Base-by-base conservation (phyloP, 2,797 vertebrate genomes). In the Anabas testudineus region DNA sequence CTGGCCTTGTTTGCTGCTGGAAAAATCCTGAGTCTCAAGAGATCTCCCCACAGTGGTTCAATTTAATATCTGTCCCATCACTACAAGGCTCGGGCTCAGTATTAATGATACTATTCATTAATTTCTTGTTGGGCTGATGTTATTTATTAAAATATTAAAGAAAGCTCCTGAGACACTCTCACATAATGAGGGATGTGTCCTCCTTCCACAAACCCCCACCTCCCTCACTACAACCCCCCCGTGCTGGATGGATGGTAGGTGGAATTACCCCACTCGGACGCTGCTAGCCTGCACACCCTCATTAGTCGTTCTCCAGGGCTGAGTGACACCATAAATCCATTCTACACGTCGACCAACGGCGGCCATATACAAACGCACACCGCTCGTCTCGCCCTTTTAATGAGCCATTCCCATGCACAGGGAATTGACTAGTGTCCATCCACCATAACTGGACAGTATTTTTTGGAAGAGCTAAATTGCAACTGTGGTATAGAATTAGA, bases 81-180 rank as follows among this genome's bases (percentile, higher is more conserved):
- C 95, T 96, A 97, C 97, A 96, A 95, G 95, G 91, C 95, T 95
- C 91, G 32, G 95, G 95, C 97, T 98, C 97, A 98, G 98, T 99
- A 99, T 99, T 99, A 99, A 99, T 98, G 97, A 99, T 99, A 99
- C 97, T 99, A 98, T 99, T 99, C 97, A 99, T 99, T 99, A 97
- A 99, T 99, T 98, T 98, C 96, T 98, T 98, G 96, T 98, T 97
- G 97, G 97, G 96, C 96, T 95, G 96, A 97, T 99, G 97, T 99
- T 99, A 99, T 99, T 99, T 99, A 99, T 99, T 98, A 98, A 99
- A 99, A 99, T 99, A 99, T 99, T 99, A 98, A 97, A 96, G 96
- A 96, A 97, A 96, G 95, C 96, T 97, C 95, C 94, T 63, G 96
- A 96, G 97, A 97, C 95, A 93, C 94, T 95, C 93, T 93, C 95